These are phyloP conservation scores for Oreochromis niloticus DNA, from an alignment of 2,113 vertebrate genomes.

Conservation along the genomic window DNA sequence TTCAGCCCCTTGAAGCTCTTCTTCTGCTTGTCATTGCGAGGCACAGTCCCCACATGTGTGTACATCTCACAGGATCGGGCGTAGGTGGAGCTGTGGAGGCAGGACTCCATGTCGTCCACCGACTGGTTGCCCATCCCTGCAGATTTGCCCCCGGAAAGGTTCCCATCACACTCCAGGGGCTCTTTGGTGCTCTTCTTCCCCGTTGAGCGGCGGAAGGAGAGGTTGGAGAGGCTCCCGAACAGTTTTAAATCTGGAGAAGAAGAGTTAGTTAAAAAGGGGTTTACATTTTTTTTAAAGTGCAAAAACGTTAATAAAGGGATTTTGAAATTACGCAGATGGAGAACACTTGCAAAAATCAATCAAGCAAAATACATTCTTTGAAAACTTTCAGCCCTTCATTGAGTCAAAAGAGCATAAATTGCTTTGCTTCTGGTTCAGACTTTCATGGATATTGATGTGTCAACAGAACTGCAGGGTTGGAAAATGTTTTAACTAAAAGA, in stretches of 20 bases:
- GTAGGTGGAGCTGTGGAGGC: constrained; percentile 68
- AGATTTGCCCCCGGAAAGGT: background rate
- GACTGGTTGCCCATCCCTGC: constrained; percentile 5
- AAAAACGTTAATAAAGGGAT: background rate
- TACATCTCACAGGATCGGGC: constrained; percentile 81
- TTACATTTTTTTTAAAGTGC: background rate
- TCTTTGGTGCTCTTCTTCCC: constrained; percentile 25
- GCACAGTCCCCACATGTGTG: constrained; percentile 86
- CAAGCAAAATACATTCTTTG: background rate
- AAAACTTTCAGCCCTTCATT: background rate
- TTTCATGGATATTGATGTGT: background rate
- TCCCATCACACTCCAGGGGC: background rate
- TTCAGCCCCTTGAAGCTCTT: constrained; percentile 2
- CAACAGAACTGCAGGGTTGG: background rate
- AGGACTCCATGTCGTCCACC: constrained; percentile 74
- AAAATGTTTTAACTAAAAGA: background rate
- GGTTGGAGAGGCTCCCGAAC: constrained; percentile 79
- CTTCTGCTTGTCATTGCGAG: constrained; percentile 42
- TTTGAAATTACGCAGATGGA: rapidly evolving
- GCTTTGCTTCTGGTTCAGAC: background rate
- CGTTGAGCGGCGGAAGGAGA: constrained; percentile 52
- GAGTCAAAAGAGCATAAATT: background rate
- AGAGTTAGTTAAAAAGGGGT: background rate
- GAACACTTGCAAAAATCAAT: background rate
- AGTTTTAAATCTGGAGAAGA: constrained; percentile 70